Evolutionary conservation across 35 echinoderm and acorn worm species (phyloP).

Genomic region (Patiria miniata): DNA sequence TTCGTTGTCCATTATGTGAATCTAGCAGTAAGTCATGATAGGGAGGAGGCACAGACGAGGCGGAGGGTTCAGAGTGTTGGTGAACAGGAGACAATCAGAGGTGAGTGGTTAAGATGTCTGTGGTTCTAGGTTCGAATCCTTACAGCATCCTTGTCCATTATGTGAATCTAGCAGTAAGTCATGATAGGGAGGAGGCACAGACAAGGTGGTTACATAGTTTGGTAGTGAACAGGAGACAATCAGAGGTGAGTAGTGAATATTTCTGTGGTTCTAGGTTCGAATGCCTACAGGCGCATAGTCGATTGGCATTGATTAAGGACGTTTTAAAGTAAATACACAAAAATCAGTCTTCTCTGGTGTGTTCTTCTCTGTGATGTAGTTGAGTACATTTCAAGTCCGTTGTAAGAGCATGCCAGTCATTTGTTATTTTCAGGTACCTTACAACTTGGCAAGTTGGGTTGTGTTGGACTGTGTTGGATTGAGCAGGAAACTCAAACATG

Average conservation of each 20-base stretch:
- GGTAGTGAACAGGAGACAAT: not conserved
- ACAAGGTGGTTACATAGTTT: not conserved
- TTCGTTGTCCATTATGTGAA: not conserved
- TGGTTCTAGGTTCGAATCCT: not conserved
- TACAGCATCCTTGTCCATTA: not conserved
- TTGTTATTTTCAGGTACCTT: no score
- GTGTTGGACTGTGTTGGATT: no score
- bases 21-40: constrained; percentile 57
- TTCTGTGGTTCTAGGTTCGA: not conserved
- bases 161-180: not conserved
- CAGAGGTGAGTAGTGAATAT: not conserved
- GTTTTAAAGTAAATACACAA: no score
- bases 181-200: constrained; percentile 60
- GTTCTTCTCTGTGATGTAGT: no score
- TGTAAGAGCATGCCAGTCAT: no score
- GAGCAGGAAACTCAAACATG: no score
- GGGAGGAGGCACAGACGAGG: constrained; percentile 45
- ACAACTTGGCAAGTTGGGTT: no score
- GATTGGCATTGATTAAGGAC: no score
- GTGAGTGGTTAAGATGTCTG: not conserved
- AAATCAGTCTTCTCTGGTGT: no score
- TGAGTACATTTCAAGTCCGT: no score
- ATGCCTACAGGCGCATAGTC: not conserved
- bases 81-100: not conserved
- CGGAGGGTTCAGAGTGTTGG: not conserved